phyloP scores from a whole-genome alignment of 2,888 invertebrate genomes.

The Orchestes rusci region DNA sequence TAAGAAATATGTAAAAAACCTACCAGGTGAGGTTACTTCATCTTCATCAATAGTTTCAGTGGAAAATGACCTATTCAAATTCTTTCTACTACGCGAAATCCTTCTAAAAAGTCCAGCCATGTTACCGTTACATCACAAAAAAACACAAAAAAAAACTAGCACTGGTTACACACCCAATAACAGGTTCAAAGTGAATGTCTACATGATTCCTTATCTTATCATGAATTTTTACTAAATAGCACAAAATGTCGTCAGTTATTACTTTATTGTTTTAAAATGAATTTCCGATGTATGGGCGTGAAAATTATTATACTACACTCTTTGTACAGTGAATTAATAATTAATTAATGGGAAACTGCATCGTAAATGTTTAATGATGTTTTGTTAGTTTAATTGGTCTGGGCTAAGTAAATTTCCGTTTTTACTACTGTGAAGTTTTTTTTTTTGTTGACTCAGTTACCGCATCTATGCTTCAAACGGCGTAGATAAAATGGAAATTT shows the following conservation, averaged over 20 bases:
- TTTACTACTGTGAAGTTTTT: too few relatives aligned
- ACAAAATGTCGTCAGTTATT: slow-evolving; percentile 11
- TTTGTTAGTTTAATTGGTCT: too few relatives aligned
- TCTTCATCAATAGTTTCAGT: slow-evolving; percentile 24
- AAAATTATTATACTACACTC: too few relatives aligned
- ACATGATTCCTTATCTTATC: slow-evolving; percentile 24
- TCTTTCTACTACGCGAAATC: slow-evolving; percentile 27
- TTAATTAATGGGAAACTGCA: too few relatives aligned
- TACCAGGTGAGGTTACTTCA: too few relatives aligned
- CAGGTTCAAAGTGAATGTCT: slow-evolving; percentile 10
- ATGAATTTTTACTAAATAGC: slow-evolving; percentile 15
- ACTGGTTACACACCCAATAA: background rate
- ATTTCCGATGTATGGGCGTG: slow-evolving; percentile 6
- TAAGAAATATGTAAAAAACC: too few relatives aligned
- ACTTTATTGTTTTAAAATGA: slow-evolving; percentile 19
- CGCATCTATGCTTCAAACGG: too few relatives aligned
- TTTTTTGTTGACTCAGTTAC: too few relatives aligned
- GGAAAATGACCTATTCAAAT: slow-evolving; percentile 23
- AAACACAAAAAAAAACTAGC: background rate
- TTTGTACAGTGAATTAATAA: too few relatives aligned
- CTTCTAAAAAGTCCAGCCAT: slow-evolving; percentile 29
- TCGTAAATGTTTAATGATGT: too few relatives aligned
- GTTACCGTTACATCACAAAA: slow-evolving; percentile 2
- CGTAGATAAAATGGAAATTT: too few relatives aligned
- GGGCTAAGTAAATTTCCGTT: too few relatives aligned